Evolutionary conservation across 2,888 invertebrate species (phyloP).

Genomic region (Diarsia dahlii): DNA sequence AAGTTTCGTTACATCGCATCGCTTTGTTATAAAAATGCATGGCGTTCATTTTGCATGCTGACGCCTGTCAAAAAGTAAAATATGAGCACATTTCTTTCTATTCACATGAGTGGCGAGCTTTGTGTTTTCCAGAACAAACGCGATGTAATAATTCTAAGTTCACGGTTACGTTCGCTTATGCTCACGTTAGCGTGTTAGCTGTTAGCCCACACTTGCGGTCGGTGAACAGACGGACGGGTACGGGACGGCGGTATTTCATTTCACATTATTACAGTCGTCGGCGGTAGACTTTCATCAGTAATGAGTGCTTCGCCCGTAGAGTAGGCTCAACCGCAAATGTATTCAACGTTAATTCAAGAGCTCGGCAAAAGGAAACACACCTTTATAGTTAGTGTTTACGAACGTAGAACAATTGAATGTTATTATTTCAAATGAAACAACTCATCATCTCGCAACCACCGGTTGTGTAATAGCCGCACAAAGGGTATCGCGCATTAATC

Average conservation of each 20-base stretch:
- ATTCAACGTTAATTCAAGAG: conserved; percentile 75
- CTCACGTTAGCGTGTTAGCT: conserved; percentile 71
- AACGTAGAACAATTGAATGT: conserved; percentile 65
- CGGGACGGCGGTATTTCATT: conserved; percentile 79
- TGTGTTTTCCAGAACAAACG: conserved; percentile 57
- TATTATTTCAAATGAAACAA: conserved; percentile 56
- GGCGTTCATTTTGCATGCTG: conserved; percentile 35
- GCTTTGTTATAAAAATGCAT: conserved; percentile 47
- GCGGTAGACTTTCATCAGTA: conserved; percentile 85
- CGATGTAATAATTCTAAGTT: conserved; percentile 78
- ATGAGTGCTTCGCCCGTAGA: conserved; percentile 78
- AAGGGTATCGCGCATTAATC: conserved; percentile 54
- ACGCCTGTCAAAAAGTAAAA: conserved; percentile 47
- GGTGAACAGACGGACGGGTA: conserved; percentile 77
- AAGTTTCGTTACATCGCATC: conserved; percentile 28
- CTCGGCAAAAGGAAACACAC: conserved; percentile 62
- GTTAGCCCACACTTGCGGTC: conserved; percentile 79
- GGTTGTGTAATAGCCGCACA: conserved; percentile 61
- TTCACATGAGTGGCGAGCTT: conserved; percentile 54
- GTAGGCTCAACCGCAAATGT: conserved; percentile 78
- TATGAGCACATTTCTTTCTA: conserved; percentile 62
- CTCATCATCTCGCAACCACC: conserved; percentile 42
- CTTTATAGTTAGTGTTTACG: conserved; percentile 51
- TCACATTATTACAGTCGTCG: conserved; percentile 82
- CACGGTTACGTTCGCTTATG: conserved; percentile 80